These are phyloP conservation scores for Nothocercus julius DNA, from an alignment of 2,113 vertebrate species.

Conservation along the genomic window DNA sequence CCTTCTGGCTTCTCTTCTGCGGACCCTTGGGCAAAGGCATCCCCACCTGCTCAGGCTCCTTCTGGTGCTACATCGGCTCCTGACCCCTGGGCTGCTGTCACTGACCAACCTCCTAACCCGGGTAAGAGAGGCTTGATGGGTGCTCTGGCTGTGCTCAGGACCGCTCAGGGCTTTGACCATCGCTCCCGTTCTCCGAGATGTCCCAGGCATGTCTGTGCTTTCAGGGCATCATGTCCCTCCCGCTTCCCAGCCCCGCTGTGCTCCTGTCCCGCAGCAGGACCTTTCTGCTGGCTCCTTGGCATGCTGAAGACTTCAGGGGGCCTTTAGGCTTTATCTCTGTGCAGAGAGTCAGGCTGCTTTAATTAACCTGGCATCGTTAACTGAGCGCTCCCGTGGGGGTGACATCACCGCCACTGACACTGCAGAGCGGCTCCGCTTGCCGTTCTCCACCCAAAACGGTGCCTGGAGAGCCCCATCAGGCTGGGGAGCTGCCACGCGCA, in stretches of 20 bases:
- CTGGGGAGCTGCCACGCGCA: not conserved
- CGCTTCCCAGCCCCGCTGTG: not conserved
- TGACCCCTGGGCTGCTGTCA: constrained; percentile 73
- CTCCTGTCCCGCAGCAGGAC: not conserved
- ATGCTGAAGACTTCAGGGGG: not conserved
- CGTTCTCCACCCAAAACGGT: not conserved
- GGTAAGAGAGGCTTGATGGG: constrained; percentile 60
- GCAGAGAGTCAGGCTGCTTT: not conserved
- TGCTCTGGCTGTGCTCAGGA: not conserved
- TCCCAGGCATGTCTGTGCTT: not conserved
- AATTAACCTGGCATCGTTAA: not conserved
- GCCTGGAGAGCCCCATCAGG: too few species aligned
- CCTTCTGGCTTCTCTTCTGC: constrained; percentile 54
- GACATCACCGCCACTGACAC: not conserved
- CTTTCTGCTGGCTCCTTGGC: not conserved
- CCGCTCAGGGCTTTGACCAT: not conserved
- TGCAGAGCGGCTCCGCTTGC: not conserved
- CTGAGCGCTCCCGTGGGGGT: not conserved
- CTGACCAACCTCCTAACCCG: constrained; percentile 52
- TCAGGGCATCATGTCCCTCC: not conserved
- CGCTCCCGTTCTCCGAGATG: not conserved
- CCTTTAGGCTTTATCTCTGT: not conserved
- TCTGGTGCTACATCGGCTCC: constrained; percentile 15
- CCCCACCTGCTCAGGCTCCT: constrained; percentile 41
- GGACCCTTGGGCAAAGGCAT: constrained; percentile 72